phyloP scores from a whole-genome alignment of 2,797 vertebrate species.

The Melanotaenia trifasciata region DNA sequence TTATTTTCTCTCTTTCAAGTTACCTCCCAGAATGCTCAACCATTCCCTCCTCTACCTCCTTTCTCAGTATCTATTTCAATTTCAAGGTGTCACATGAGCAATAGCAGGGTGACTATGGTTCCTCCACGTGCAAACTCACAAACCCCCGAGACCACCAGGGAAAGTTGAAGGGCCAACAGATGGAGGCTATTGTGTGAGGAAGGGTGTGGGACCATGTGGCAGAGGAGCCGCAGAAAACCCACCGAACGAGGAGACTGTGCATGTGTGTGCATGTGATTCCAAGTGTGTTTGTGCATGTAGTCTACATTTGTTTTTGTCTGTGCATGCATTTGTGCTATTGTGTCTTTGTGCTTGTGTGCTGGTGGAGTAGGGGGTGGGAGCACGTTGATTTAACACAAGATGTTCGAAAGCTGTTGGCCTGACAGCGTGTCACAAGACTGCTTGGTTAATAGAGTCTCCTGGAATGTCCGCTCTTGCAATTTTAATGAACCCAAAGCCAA shows the following conservation, averaged over 20 bases:
- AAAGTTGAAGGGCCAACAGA: slow-evolving; percentile 81
- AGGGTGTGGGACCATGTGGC: slow-evolving; percentile 32
- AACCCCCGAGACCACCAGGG: slow-evolving; percentile 61
- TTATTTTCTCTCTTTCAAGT: slow-evolving; percentile 32
- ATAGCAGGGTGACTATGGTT: slow-evolving; percentile 51
- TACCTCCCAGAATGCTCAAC: slow-evolving; percentile 25
- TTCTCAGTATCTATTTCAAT: slow-evolving; percentile 45
- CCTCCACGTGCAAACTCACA: slow-evolving; percentile 64
- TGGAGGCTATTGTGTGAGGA: slow-evolving; percentile 75
- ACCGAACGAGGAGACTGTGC: slow-evolving; percentile 23
- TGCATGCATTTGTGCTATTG: slow-evolving; percentile 41
- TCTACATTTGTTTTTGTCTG: slow-evolving; percentile 51
- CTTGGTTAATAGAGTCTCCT: slow-evolving; percentile 82
- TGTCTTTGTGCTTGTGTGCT: slow-evolving; percentile 42
- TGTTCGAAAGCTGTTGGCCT: slow-evolving; percentile 77
- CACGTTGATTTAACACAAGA: slow-evolving; percentile 69
- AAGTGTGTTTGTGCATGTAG: slow-evolving; percentile 41
- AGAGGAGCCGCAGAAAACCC: slow-evolving; percentile 34
- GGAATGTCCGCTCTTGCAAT: slow-evolving; percentile 83
- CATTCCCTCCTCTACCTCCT: slow-evolving; percentile 26
- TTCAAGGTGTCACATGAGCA: slow-evolving; percentile 61
- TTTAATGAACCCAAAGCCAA: slow-evolving; percentile 85
- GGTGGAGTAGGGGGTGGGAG: background rate
- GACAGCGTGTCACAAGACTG: slow-evolving; percentile 66
- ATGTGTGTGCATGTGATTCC: slow-evolving; percentile 28